Base-by-base conservation (phyloP, 2,113 vertebrate species). In the Labeo catla region DNA sequence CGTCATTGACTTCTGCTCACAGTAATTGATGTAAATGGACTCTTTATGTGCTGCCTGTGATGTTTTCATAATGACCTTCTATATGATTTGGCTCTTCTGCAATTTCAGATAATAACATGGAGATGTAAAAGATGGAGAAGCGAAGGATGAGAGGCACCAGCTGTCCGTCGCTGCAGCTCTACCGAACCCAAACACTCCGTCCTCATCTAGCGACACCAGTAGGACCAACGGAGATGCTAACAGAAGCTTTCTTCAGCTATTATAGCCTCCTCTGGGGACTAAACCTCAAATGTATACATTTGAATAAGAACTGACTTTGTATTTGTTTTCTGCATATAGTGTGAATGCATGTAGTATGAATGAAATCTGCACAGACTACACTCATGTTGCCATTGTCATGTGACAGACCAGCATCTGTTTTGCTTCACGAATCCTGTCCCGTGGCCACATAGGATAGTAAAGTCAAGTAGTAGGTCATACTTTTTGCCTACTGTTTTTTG, bases 31-130 rank as follows among this genome's bases (percentile, higher is more conserved):
- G 73, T 50, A 50, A 73, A 76, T 76, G 73, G 73, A 76, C 43
- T 76, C 73, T 74, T 74, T 47, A 76, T 76, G 73, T 28, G n/a
- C 73, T 76, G 73, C n/a, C 39, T 76, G 45, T 50, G 45, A 76
- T 74, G 72, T 74, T 74, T 45, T 74, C 72, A 74, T 74, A 49
- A 74, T 76, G 72, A 47, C 11, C 49, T 49, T 13, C n/a, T 76
- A 47, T 50, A 23, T 76, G 73, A 76, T 76, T 47, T 47, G 45
- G 10, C 72, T 49, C 21, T 74, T 74, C 43, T 74, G 45, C 45
- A 49, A 23, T 74, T 49, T 49, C 43, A 76, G 73, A 76, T 76
- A 49, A 76, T 50, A 49, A 28, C 12, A 76, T 76, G n/a, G 45
- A 50, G 45, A 76, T 76, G 45, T 21, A 72, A 21, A 72, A 45